A percentile compares a stretch with the other conserved stretches of the same genome.
Conservation (phyloP, 30 jellyfish, hydroid and myxozoan genomes). For the Hydra vulgaris region DNA sequence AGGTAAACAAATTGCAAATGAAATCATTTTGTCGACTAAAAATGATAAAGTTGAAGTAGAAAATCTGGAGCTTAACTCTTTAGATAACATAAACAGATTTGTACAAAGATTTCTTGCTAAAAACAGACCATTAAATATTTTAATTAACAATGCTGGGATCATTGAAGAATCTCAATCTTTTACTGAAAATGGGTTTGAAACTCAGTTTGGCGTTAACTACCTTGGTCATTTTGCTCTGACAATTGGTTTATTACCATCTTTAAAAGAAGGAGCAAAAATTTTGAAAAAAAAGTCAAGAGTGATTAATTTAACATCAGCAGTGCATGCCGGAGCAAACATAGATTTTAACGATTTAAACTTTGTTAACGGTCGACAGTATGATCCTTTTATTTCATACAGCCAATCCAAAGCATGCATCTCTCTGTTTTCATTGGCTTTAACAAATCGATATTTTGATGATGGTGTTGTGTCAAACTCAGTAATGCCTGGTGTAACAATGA, state of each 20-base stretch:
- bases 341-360: not conserved
- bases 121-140: slow-evolving; percentile 1
- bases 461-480: not conserved
- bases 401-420: not conserved
- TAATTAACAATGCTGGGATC: slow-evolving; percentile 27
- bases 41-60: slow-evolving; percentile 12
- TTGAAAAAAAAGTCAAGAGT: not conserved
- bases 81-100: not conserved
- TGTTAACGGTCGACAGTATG: not conserved
- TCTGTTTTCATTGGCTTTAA: not conserved
- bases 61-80: slow-evolving; percentile 14
- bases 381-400: not conserved
- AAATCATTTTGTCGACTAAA: not conserved
- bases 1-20: not conserved
- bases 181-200: slow-evolving; percentile 24
- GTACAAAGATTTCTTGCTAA: not conserved
- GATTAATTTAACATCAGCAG: not conserved
- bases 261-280: slow-evolving; percentile 1
- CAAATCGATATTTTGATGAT: not conserved
- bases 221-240: slow-evolving; percentile 29
- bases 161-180: not conserved
- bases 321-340: not conserved
- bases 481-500: not conserved
- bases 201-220: slow-evolving; percentile 21
- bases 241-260: not conserved